Evolutionary conservation across 1,140 invertebrate species (phyloP), one percentile per base, ranked within the genome.

Genomic region (Fopius arisanus): DNA sequence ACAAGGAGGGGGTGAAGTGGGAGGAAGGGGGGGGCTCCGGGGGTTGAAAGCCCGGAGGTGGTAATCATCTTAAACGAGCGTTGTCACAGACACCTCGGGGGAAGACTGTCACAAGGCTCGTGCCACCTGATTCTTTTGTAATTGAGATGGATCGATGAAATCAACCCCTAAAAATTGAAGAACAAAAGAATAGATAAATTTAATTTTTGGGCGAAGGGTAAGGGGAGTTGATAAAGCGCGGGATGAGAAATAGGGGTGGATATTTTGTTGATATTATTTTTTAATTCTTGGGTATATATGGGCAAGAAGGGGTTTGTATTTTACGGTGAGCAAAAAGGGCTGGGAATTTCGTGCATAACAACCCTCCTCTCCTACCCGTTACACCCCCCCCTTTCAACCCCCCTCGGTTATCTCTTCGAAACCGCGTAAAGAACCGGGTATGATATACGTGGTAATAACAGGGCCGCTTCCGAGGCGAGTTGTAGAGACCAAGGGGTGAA

Each of bases 391-490:
- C 62, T 76, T 37, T 12, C 33, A 37, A n/a, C n/a, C 66, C 43
- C 9, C 40, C 12, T 19, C 23, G 33, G 69, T 62, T 68, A 83
- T 83, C 82, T 65, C 62, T 81, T 77, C 76, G 75, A 31, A 65
- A 81, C 78, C 80, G 76, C 77, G 80, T 80, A 83, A 83, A 82
- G 80, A 86, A 83, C 79, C 81, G 73, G 73, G 81, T 84, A 85
- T 85, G 84, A 85, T 85, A 85, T 84, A 85, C 81, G 82, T 72
- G 80, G 82, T 85, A 85, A 85, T 85, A 85, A 85, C 82, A 83
- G 82, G 54, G 78, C 74, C 79, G 75, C 68, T 71, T 77, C 68
- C 69, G 41, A 70, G 65, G 78, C 71, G 80, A 83, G 78, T 80
- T 37, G 78, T 33, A 67, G 73, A 73, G 73, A 80, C 80, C 75